Evolutionary conservation across 2,113 vertebrate species (phyloP).

Genomic region (Tautogolabrus adspersus): DNA sequence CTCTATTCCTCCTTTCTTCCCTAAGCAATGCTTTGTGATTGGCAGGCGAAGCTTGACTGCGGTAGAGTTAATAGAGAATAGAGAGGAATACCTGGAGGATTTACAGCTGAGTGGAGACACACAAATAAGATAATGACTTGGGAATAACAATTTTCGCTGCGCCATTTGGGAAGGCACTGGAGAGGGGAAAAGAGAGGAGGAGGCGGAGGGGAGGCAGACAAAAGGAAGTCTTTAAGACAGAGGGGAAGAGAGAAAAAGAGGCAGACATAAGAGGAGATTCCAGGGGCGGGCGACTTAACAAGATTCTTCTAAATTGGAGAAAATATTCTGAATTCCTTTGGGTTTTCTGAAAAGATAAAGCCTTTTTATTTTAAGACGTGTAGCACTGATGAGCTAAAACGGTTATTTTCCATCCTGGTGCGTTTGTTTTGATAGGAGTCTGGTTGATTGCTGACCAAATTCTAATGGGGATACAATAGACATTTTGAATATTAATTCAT

Average conservation of each 20-base stretch:
- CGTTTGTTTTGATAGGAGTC: slow-evolving; percentile 34
- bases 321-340: slow-evolving; percentile 59
- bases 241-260: slow-evolving; percentile 45
- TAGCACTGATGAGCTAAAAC: slow-evolving; percentile 59
- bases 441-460: slow-evolving; percentile 53
- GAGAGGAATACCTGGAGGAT: slow-evolving; percentile 81
- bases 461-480: slow-evolving; percentile 29
- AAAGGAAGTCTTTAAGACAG: slow-evolving; percentile 52
- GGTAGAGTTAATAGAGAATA: slow-evolving; percentile 76
- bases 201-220: slow-evolving; percentile 43
- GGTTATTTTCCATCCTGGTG: slow-evolving; percentile 54
- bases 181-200: slow-evolving; percentile 44
- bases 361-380: slow-evolving; percentile 53
- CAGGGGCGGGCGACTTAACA: slow-evolving; percentile 52
- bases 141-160: slow-evolving; percentile 80
- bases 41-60: slow-evolving; percentile 79
- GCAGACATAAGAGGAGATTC: slow-evolving; percentile 58
- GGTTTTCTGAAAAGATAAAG: slow-evolving; percentile 60
- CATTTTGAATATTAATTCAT: slow-evolving; percentile 48
- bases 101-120: slow-evolving; percentile 81
- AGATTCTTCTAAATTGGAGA: slow-evolving; percentile 66
- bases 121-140: slow-evolving; percentile 85
- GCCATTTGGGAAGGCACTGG: slow-evolving; percentile 57
- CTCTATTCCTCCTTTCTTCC: slow-evolving; percentile 60
- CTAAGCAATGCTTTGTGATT: slow-evolving; percentile 75